A percentile compares a stretch with the other conserved stretches of the same genome.
These are phyloP conservation scores for Melinaea menophilus DNA, from an alignment of 2,888 invertebrate species.

Conservation along the genomic window DNA sequence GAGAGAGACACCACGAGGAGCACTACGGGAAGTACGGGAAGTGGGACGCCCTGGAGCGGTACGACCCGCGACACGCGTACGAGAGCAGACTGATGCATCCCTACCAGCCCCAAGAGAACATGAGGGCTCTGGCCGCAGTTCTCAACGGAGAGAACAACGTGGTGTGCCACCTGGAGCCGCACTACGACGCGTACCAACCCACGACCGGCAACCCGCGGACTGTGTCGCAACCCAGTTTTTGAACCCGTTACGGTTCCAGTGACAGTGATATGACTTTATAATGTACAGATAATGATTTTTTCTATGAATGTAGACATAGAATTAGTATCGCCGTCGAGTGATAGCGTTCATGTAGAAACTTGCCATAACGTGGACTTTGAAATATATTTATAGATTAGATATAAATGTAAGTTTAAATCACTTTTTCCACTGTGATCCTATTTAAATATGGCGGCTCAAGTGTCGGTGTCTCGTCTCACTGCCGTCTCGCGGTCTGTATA, in stretches of 20 bases:
- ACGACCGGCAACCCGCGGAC: constrained; percentile 69
- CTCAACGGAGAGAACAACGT: constrained; percentile 91
- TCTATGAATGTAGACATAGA: constrained; percentile 71
- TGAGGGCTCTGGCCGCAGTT: constrained; percentile 84
- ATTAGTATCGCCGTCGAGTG: constrained; percentile 59
- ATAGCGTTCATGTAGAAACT: constrained; percentile 72
- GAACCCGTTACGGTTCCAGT: constrained; percentile 40
- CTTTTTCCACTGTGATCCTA: constrained; percentile 79
- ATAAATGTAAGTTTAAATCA: constrained; percentile 70
- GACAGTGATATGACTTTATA: constrained; percentile 42
- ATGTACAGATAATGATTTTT: constrained; percentile 71
- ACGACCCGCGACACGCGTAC: constrained; percentile 66
- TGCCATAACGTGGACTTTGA: constrained; percentile 75
- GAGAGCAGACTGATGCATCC: constrained; percentile 75
- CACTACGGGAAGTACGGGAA: constrained; percentile 72
- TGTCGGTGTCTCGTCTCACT: constrained; percentile 57
- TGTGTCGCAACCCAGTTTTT: constrained; percentile 75
- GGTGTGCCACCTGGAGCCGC: constrained; percentile 90
- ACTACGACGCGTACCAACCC: constrained; percentile 72
- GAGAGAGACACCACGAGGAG: constrained; percentile 75
- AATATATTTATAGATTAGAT: constrained; percentile 49
- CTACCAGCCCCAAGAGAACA: constrained; percentile 75
- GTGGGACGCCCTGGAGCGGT: constrained; percentile 75
- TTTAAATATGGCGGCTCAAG: constrained; percentile 73
- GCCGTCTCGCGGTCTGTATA: constrained; percentile 61